A percentile compares a stretch with the other conserved stretches of the same genome.
Conservation (phyloP, 2,888 invertebrate species). For the Mongoloraphidia duomilia region DNA sequence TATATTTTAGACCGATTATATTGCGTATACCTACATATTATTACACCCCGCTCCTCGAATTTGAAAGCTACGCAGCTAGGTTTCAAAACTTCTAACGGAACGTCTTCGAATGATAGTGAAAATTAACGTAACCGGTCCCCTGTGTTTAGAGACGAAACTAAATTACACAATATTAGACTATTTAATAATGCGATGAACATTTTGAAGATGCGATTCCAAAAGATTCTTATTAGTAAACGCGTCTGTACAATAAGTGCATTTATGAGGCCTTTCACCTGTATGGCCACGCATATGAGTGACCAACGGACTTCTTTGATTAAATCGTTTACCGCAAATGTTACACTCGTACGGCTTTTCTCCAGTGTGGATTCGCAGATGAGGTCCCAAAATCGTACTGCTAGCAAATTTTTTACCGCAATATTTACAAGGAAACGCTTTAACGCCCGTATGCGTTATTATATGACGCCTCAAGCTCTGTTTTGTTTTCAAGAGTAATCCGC, state of each 20-base stretch:
- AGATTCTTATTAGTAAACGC: conserved; percentile 20
- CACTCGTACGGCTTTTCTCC: conserved; percentile 20
- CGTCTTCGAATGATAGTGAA: too few relatives aligned
- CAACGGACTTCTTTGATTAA: conserved; percentile 35
- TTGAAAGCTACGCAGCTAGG: too few relatives aligned
- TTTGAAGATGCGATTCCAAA: conserved; percentile 5
- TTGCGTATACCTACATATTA: too few relatives aligned
- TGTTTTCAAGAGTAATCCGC: background rate
- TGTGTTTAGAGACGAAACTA: too few relatives aligned
- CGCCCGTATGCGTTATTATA: conserved; percentile 1
- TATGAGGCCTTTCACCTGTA: conserved; percentile 30
- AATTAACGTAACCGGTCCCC: too few relatives aligned
- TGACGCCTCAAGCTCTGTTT: conserved; percentile 1
- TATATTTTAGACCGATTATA: too few relatives aligned
- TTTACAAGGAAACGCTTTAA: conserved; percentile 1
- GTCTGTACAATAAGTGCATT: conserved; percentile 31
- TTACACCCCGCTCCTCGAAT: too few relatives aligned
- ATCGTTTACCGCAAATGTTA: conserved; percentile 33
- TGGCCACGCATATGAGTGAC: conserved; percentile 26
- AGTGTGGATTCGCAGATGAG: conserved; percentile 13
- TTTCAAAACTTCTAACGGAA: too few relatives aligned
- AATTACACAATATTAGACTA: too few relatives aligned
- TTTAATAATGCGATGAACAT: background rate
- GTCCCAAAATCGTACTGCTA: background rate
- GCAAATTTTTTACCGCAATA: conserved; percentile 4